A percentile compares a stretch with the other conserved stretches of the same genome.
Conservation (phyloP, 1,140 invertebrate species). For the Aphis gossypii region DNA sequence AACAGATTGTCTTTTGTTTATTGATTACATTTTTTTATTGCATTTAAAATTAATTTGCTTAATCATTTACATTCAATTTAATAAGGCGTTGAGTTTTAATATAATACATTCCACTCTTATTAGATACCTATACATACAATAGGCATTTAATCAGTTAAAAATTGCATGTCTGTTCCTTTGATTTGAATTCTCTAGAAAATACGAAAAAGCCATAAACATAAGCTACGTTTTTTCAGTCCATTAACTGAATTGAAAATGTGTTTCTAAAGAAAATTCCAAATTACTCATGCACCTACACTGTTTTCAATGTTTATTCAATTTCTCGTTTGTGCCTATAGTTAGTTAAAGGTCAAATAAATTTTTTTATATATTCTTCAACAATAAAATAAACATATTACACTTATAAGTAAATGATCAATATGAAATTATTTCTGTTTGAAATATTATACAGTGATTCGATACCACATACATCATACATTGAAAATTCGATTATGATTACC, state of each 20-base stretch:
- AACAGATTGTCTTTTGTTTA: background rate
- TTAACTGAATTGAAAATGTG: constrained; percentile 23
- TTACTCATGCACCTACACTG: background rate
- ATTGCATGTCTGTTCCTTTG: background rate
- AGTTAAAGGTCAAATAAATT: background rate
- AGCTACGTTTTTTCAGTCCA: constrained; percentile 6
- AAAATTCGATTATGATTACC: background rate
- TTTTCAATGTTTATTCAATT: constrained; percentile 11
- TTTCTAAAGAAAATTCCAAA: background rate
- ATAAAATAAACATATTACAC: background rate
- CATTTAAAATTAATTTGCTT: background rate
- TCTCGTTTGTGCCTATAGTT: background rate
- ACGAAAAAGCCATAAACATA: background rate
- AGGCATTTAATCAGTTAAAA: background rate
- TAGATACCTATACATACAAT: background rate
- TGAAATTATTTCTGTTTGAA: background rate
- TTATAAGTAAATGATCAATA: background rate
- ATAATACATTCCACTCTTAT: background rate
- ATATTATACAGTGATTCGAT: background rate
- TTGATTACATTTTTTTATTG: background rate
- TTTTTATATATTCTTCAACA: background rate
- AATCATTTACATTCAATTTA: background rate
- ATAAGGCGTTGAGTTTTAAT: background rate
- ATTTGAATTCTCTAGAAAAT: constrained; percentile 26
- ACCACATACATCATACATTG: background rate